phyloP scores from a whole-genome alignment of 1,140 invertebrate genomes.

The Drosophila tsacasi region DNA sequence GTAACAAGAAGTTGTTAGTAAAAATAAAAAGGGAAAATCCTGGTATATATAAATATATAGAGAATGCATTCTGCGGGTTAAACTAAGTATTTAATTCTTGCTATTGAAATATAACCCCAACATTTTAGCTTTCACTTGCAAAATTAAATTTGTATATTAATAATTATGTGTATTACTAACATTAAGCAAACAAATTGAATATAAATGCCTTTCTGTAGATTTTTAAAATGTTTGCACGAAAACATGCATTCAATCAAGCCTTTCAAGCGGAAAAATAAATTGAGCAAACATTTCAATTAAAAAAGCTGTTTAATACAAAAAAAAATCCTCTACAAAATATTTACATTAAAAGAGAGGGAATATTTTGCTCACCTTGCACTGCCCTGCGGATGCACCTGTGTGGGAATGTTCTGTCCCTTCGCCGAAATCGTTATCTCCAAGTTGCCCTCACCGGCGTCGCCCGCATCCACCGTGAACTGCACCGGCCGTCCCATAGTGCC shows the following conservation, averaged over 20 bases:
- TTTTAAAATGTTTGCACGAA: constrained; percentile 3
- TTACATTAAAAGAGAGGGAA: background rate
- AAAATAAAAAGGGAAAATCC: background rate
- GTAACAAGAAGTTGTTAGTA: background rate
- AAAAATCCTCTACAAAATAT: background rate
- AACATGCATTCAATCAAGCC: constrained; percentile 6
- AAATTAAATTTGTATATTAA: background rate
- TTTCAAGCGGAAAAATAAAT: constrained; percentile 7
- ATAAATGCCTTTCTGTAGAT: background rate
- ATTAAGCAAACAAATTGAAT: constrained; percentile 5
- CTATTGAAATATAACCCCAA: no score
- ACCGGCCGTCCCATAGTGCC: constrained; percentile 94
- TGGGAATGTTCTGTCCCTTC: constrained; percentile 96
- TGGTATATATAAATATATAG: background rate
- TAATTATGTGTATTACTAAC: background rate
- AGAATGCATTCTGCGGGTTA: background rate
- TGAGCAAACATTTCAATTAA: constrained; percentile 14
- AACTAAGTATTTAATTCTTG: background rate
- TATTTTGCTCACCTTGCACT: constrained; percentile 85
- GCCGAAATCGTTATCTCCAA: constrained; percentile 98
- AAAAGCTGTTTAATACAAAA: background rate
- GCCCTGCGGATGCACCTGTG: constrained; percentile 97
- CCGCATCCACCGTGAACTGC: constrained; percentile 97
- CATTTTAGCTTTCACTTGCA: background rate
- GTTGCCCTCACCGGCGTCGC: constrained; percentile 98